Evolutionary conservation across 2,888 invertebrate species (phyloP).

Genomic region (Scaptomyza cyrtandrae): DNA sequence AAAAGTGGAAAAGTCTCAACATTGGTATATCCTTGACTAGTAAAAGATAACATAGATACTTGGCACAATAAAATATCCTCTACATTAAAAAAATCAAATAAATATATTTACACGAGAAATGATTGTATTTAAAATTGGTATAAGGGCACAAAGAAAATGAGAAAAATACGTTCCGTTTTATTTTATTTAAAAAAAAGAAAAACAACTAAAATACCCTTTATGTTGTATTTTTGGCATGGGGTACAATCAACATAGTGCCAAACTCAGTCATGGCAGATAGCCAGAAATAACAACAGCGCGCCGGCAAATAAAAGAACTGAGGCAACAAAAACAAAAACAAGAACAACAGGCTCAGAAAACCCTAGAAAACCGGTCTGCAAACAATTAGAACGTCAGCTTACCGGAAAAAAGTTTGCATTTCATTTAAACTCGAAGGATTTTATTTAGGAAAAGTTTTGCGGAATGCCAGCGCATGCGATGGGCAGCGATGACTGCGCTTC

Average conservation of each 20-base stretch:
- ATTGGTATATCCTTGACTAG: background rate
- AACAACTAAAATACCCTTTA: constrained; percentile 20
- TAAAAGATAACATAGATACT: background rate
- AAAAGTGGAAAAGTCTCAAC: constrained; percentile 4
- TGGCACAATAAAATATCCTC: background rate
- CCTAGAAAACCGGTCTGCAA: constrained; percentile 54
- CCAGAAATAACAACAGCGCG: constrained; percentile 29
- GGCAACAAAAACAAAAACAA: constrained; percentile 23
- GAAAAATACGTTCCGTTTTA: no score
- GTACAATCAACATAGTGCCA: constrained; percentile 48
- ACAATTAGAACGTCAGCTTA: constrained; percentile 78
- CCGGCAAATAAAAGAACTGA: background rate
- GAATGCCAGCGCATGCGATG: constrained; percentile 36
- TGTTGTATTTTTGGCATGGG: background rate
- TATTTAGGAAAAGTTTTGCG: constrained; percentile 61
- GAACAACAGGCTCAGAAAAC: constrained; percentile 32
- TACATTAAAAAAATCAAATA: background rate
- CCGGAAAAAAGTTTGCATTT: constrained; percentile 80
- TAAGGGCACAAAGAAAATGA: no score
- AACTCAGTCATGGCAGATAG: constrained; percentile 38
- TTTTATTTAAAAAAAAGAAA: background rate
- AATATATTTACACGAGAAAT: no score
- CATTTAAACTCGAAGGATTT: constrained; percentile 75
- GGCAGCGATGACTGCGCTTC: constrained; percentile 33
- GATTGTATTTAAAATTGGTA: background rate